These are phyloP conservation scores for Chloebia gouldiae DNA, from an alignment of 2,113 vertebrate genomes.

Conservation along the genomic window DNA sequence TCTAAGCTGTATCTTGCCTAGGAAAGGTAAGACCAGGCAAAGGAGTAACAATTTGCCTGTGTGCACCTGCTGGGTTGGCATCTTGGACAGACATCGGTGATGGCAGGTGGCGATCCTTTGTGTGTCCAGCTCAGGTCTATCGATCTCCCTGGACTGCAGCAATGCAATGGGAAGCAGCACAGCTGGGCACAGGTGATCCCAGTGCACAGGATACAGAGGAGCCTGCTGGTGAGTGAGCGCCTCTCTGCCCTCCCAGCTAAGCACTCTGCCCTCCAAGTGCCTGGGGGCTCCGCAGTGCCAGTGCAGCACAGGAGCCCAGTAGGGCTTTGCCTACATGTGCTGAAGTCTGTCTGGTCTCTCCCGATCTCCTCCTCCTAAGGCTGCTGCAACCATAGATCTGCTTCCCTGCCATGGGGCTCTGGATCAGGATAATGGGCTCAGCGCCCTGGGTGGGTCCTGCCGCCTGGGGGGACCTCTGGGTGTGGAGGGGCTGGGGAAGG, in stretches of 20 bases:
- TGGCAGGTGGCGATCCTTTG: not conserved
- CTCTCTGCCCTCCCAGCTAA: not conserved
- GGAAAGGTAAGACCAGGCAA: not conserved
- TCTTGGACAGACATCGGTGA: not conserved
- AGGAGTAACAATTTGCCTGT: not conserved
- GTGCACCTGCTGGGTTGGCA: not conserved
- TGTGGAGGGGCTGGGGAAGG: not conserved
- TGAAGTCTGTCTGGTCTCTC: not conserved
- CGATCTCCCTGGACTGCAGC: not conserved
- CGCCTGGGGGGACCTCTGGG: not conserved
- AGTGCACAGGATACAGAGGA: accelerated
- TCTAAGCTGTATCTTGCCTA: not conserved
- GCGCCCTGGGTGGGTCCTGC: not conserved
- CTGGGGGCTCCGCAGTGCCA: not conserved
- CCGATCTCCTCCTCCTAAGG: not conserved
- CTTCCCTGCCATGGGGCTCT: not conserved
- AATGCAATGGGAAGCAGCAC: not conserved
- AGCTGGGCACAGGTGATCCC: not conserved
- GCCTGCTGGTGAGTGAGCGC: accelerated
- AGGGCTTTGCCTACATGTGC: not conserved
- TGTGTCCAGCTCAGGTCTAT: not conserved
- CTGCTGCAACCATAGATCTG: accelerated
- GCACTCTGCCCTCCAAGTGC: not conserved
- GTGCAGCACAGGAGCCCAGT: not conserved
- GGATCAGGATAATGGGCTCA: not conserved